phyloP scores from a whole-genome alignment of 2,113 vertebrate species.

The Thamnophis sirtalis region DNA sequence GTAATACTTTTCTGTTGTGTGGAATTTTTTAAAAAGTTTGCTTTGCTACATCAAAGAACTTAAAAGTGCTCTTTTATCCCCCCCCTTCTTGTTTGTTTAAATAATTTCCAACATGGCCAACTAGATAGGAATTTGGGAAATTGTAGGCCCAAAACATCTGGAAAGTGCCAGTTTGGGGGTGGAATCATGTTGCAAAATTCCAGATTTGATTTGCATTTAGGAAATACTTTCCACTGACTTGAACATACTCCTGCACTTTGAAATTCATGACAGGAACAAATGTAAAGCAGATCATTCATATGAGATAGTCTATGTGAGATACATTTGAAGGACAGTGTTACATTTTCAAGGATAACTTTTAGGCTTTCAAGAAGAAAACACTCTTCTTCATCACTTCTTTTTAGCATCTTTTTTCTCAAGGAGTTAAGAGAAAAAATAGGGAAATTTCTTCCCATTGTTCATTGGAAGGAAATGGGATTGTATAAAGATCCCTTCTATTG shows the following conservation, averaged over 20 bases:
- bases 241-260: slow-evolving; percentile 31
- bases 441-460: background rate
- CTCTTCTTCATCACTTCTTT: background rate
- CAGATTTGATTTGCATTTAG: slow-evolving; percentile 32
- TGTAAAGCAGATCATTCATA: slow-evolving; percentile 30
- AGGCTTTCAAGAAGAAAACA: background rate
- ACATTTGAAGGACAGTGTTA: slow-evolving; percentile 13
- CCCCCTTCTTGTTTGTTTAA: background rate
- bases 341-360: background rate
- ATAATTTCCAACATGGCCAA: background rate
- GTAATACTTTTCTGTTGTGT: background rate
- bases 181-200: background rate
- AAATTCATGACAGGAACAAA: slow-evolving; percentile 26
- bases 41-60: background rate
- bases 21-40: background rate
- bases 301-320: slow-evolving; percentile 38
- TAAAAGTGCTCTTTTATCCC: background rate
- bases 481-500: background rate
- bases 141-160: background rate
- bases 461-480: background rate
- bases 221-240: slow-evolving; percentile 34
- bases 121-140: background rate
- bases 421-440: background rate
- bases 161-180: background rate
- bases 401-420: background rate